These are phyloP conservation scores for Trichoplusia ni DNA, from an alignment of 1,140 invertebrate species.

Conservation along the genomic window DNA sequence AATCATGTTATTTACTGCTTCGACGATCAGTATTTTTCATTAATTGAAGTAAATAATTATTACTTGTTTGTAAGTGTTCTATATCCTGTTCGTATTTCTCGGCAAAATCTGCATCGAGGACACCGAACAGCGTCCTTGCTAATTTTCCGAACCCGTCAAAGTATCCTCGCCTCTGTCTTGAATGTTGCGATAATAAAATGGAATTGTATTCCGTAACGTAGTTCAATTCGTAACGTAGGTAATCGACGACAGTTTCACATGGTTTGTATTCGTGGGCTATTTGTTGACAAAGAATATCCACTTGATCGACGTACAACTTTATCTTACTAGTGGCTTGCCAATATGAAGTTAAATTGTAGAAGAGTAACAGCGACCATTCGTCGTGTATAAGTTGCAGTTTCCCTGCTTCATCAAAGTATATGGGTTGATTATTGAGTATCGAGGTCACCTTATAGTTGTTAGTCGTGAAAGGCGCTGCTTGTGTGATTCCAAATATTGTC, in stretches of 20 bases:
- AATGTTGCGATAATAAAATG: neutral
- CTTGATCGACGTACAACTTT: neutral
- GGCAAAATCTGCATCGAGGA: neutral
- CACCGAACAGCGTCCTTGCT: neutral
- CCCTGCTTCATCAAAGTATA: neutral
- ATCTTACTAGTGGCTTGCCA: neutral
- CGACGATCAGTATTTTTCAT: neutral
- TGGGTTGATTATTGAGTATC: neutral
- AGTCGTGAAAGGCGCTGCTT: too few relatives aligned
- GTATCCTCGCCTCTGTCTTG: neutral
- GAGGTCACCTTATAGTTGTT: too few relatives aligned
- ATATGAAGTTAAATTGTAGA: neutral
- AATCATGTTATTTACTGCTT: neutral
- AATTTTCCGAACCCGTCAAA: neutral
- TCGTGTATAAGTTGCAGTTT: neutral
- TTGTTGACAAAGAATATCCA: neutral
- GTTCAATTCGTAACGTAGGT: neutral
- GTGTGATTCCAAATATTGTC: too few relatives aligned
- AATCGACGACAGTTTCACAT: neutral
- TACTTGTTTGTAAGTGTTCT: neutral
- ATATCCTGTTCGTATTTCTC: neutral
- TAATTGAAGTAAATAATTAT: neutral
- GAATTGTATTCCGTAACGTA: neutral
- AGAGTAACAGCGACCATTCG: neutral
- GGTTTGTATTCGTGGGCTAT: neutral